These are phyloP conservation scores for Slavum lentiscoides DNA, from an alignment of 2,888 invertebrate species.

Conservation along the genomic window DNA sequence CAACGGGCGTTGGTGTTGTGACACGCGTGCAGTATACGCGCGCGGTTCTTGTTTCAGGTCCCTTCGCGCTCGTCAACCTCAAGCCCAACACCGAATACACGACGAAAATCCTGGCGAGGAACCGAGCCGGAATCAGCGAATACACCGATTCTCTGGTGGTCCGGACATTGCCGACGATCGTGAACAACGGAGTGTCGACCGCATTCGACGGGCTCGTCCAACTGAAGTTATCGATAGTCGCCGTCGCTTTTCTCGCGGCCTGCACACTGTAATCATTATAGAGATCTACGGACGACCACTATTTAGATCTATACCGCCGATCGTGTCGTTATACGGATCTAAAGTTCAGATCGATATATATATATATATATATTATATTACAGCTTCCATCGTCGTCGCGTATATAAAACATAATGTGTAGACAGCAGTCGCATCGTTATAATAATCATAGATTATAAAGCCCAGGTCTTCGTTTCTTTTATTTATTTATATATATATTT, in stretches of 20 bases:
- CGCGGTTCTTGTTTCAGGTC: constrained; percentile 19
- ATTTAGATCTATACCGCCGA: neutral
- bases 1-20: too few relatives aligned
- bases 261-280: constrained; percentile 3
- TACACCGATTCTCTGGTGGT: constrained; percentile 9
- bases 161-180: neutral
- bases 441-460: neutral
- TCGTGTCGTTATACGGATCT: neutral
- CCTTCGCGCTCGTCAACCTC: constrained; percentile 34
- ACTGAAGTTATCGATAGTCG: neutral
- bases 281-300: neutral
- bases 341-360: neutral
- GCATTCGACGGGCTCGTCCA: neutral
- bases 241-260: neutral
- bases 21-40: too few relatives aligned
- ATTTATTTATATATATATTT: neutral
- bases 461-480: neutral
- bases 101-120: constrained; percentile 25
- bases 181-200: neutral
- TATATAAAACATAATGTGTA: neutral
- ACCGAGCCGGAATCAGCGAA: constrained; percentile 28
- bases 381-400: neutral
- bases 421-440: neutral
- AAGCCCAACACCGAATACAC: constrained; percentile 40
- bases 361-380: too few relatives aligned